Percentiles rank a stretch among this genome's conserved stretches.
These are phyloP conservation scores for Perca schrenkii DNA, from an alignment of 2,113 vertebrate genomes.

Conservation along the genomic window DNA sequence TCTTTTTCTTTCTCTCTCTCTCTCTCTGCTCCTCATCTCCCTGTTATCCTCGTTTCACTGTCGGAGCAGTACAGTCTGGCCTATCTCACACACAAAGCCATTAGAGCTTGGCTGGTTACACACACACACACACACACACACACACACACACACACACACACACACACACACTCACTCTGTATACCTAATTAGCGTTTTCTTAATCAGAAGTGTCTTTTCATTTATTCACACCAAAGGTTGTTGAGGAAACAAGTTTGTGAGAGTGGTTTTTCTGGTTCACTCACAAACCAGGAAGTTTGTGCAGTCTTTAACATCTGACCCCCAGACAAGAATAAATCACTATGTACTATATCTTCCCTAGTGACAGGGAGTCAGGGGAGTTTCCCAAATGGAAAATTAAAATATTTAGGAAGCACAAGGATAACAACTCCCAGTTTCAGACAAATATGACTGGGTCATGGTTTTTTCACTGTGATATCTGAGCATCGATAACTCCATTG, in stretches of 20 bases:
- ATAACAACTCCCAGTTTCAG: conserved; percentile 49
- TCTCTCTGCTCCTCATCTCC: conserved; percentile 83
- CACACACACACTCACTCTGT: not conserved
- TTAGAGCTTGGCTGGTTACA: conserved; percentile 61
- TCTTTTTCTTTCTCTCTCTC: conserved; percentile 58
- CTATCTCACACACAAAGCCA: conserved; percentile 75
- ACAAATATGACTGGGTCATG: conserved; percentile 26
- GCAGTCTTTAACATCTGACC: conserved; percentile 72
- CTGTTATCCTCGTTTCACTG: conserved; percentile 78
- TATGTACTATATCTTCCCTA: conserved; percentile 53
- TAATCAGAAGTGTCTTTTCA: not conserved
- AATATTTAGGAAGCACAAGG: conserved; percentile 58
- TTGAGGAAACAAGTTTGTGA: conserved; percentile 32
- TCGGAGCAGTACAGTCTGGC: conserved; percentile 72
- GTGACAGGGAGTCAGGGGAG: conserved; percentile 66
- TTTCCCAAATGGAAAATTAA: conserved; percentile 67
- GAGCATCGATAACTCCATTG: conserved; percentile 1
- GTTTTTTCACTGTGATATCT: conserved; percentile 19
- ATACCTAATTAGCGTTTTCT: conserved; percentile 1
- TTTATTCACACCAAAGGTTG: conserved; percentile 13
- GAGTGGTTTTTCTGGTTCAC: conserved; percentile 36
- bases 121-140: conserved; percentile 23
- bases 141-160: not conserved
- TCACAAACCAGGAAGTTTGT: conserved; percentile 72
- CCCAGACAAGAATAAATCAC: conserved; percentile 70